Percentiles rank a stretch among this genome's conserved stretches.
Evolutionary conservation across 2,113 vertebrate genomes (phyloP).

Genomic region (Microcebus jonahi): DNA sequence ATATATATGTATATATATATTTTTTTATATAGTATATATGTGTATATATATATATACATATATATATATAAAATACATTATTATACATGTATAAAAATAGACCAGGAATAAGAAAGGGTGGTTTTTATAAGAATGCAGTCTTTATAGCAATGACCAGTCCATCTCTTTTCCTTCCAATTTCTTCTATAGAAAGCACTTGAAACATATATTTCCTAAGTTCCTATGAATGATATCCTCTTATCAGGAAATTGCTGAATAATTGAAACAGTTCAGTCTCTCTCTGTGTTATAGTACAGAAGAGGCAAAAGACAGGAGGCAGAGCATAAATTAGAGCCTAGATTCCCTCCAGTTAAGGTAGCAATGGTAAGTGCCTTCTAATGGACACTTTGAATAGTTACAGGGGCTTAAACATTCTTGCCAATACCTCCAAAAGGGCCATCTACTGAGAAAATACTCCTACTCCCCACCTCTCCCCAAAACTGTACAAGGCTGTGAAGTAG

Average conservation of each 20-base stretch:
- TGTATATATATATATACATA: too few species aligned
- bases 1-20: too few species aligned
- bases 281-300: not conserved
- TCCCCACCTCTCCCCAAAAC: too few species aligned
- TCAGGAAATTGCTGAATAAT: not conserved
- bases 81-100: not conserved
- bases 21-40: too few species aligned
- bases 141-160: not conserved
- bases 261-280: not conserved
- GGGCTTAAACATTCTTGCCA: not conserved
- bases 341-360: not conserved
- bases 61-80: too few species aligned
- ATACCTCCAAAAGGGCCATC: not conserved
- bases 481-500: not conserved
- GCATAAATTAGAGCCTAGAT: not conserved
- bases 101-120: not conserved
- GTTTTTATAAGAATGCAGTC: not conserved
- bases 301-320: not conserved
- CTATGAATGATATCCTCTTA: not conserved
- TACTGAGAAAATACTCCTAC: not conserved
- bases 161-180: not conserved
- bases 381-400: not conserved
- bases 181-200: not conserved
- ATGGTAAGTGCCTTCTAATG: not conserved
- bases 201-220: not conserved